phyloP scores from a whole-genome alignment of 2,888 invertebrate species.

The Romanomermis culicivorax region DNA sequence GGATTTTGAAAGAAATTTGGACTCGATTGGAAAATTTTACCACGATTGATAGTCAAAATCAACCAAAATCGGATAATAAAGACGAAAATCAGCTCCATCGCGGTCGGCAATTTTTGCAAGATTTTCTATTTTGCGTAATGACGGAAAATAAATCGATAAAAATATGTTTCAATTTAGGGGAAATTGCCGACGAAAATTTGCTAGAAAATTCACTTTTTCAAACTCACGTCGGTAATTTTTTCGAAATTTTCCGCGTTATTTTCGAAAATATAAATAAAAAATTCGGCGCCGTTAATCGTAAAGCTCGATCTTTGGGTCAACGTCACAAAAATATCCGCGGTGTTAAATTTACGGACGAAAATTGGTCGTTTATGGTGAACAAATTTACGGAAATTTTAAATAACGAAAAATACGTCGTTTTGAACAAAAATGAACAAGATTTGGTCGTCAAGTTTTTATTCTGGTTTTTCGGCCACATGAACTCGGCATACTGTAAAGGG shows the following conservation, averaged over 20 bases:
- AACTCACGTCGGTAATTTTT: neutral
- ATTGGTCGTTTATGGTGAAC: neutral
- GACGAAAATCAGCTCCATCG: too few relatives aligned
- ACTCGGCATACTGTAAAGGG: neutral
- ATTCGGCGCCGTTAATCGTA: neutral
- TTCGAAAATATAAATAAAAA: neutral
- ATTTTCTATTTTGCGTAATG: neutral
- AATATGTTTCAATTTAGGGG: neutral
- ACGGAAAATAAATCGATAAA: neutral
- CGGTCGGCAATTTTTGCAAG: neutral
- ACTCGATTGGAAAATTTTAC: too few relatives aligned
- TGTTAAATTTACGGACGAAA: neutral
- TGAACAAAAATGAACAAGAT: neutral
- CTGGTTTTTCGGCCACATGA: neutral
- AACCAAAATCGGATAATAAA: too few relatives aligned
- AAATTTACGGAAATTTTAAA: neutral
- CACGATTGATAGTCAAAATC: too few relatives aligned
- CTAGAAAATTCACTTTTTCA: neutral
- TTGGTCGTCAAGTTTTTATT: neutral
- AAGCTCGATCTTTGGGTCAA: neutral
- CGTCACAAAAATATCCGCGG: neutral
- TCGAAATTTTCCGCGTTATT: neutral
- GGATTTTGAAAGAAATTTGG: too few relatives aligned
- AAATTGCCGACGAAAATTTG: neutral
- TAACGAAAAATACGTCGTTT: neutral